These are phyloP conservation scores for Pyrocephalus nanus DNA, from an alignment of 2,797 vertebrate species.

Conservation along the genomic window DNA sequence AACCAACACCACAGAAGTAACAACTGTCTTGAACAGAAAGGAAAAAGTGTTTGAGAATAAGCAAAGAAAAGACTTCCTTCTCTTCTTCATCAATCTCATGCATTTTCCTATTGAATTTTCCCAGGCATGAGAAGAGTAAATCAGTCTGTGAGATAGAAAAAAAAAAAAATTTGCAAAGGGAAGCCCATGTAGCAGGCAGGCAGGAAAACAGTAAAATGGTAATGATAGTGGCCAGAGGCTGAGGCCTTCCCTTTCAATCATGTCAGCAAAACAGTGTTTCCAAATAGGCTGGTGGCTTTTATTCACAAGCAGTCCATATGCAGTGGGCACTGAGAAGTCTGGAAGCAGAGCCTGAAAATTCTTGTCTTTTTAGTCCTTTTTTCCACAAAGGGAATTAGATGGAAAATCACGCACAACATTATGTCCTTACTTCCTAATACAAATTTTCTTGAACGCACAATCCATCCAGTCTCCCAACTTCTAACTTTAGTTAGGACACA, in stretches of 20 bases:
- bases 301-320: not conserved
- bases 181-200: conserved; percentile 53
- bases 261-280: not conserved
- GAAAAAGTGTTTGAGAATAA: not conserved
- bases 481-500: not conserved
- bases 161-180: conserved; percentile 23
- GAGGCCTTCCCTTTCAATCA: conserved; percentile 34
- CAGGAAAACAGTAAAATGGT: conserved; percentile 37
- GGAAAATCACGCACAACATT: not conserved
- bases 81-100: not conserved
- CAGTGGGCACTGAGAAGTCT: not conserved
- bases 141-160: not conserved
- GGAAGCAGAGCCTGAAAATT: conserved; percentile 13
- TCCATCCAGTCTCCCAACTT: not conserved
- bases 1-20: not conserved
- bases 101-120: conserved; percentile 21
- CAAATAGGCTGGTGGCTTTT: conserved; percentile 12
- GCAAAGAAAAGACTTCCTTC: not conserved
- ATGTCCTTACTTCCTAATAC: not conserved
- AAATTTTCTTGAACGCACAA: not conserved
- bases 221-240: conserved; percentile 45
- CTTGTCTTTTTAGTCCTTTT: not conserved
- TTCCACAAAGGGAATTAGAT: not conserved
- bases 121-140: conserved; percentile 11
- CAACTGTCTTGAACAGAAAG: not conserved